A percentile compares a stretch with the other conserved stretches of the same genome.
These are phyloP conservation scores for Ganaspis sp. DNA, from an alignment of 1,140 invertebrate genomes.

Conservation along the genomic window DNA sequence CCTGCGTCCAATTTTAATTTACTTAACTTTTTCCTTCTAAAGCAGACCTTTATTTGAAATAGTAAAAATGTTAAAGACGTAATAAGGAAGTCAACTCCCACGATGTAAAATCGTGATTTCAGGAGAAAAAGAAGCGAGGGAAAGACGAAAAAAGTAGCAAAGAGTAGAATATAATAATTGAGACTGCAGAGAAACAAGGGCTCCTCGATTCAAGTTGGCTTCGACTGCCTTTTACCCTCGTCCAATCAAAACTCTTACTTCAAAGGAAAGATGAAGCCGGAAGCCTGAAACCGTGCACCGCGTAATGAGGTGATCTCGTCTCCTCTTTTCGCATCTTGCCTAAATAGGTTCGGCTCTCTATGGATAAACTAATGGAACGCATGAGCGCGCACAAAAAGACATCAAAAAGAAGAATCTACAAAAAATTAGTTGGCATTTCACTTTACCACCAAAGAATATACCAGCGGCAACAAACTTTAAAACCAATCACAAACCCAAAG, in stretches of 20 bases:
- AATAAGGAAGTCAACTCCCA: neutral
- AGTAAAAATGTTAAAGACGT: neutral
- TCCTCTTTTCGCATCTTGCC: constrained; percentile 51
- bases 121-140: constrained; percentile 21
- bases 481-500: neutral
- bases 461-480: neutral
- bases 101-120: constrained; percentile 20
- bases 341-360: constrained; percentile 47
- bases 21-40: no score
- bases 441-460: neutral
- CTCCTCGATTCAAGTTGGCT: constrained; percentile 43
- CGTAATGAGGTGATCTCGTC: constrained; percentile 65
- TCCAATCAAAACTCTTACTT: constrained; percentile 66
- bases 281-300: constrained; percentile 61
- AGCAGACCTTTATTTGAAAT: no score
- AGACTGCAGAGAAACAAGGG: constrained; percentile 59
- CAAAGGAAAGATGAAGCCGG: constrained; percentile 62
- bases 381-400: neutral
- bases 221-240: constrained; percentile 56
- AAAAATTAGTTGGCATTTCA: constrained; percentile 3
- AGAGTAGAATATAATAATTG: constrained; percentile 62
- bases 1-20: no score
- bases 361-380: constrained; percentile 22
- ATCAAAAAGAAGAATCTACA: constrained; percentile 6
- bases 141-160: constrained; percentile 47